phyloP scores from a whole-genome alignment of 2,888 invertebrate species.

The Leucoma salicis region DNA sequence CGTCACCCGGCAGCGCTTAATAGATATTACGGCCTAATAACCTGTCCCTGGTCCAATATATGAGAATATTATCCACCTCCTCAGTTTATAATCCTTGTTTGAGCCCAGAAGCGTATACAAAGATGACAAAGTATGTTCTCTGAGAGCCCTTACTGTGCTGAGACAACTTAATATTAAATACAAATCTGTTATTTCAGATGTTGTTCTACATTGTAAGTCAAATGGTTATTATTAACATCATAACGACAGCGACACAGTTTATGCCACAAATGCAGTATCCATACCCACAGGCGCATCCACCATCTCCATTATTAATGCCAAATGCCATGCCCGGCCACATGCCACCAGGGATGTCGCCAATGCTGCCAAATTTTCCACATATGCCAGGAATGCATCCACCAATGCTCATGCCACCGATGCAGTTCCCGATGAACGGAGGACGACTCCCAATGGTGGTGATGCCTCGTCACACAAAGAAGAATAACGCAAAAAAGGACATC shows the following conservation, averaged over 20 bases:
- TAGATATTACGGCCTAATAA: no score
- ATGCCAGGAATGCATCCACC: constrained; percentile 29
- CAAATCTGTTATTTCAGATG: constrained; percentile 24
- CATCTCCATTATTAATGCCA: constrained; percentile 18
- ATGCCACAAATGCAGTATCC: constrained; percentile 14
- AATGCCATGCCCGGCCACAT: constrained; percentile 16
- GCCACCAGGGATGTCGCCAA: constrained; percentile 20
- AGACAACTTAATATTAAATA: no score
- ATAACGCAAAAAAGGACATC: constrained; percentile 14
- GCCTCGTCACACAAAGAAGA: constrained; percentile 56
- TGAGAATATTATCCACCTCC: no score
- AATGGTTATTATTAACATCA: constrained; percentile 9
- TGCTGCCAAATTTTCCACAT: constrained; percentile 34
- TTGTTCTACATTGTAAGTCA: constrained; percentile 4
- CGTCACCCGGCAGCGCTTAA: no score
- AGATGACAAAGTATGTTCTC: no score
- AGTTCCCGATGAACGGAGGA: constrained; percentile 39
- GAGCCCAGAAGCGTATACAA: no score
- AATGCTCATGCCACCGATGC: constrained; percentile 30
- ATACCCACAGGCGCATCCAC: constrained; percentile 10
- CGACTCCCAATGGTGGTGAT: constrained; percentile 61
- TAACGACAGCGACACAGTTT: constrained; percentile 13
- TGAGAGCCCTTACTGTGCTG: no score
- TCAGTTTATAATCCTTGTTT: no score
- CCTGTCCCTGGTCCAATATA: no score